Conservation (phyloP, 53 echinoderm and acorn worm genomes). For the Glandiceps talaboti region DNA sequence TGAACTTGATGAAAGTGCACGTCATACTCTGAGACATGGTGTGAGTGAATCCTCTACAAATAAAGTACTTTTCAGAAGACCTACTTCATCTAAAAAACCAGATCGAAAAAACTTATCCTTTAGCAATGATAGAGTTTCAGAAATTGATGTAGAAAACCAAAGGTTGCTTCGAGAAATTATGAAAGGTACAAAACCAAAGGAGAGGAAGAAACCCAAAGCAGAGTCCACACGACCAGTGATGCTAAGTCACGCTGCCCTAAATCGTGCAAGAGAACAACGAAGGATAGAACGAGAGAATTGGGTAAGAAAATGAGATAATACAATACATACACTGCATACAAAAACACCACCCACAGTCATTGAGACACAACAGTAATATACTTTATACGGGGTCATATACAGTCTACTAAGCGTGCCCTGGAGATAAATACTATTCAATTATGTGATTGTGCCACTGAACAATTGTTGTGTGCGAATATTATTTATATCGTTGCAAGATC, state of each 20-base stretch:
- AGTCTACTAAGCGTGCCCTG: no score
- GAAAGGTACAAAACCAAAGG: conserved; percentile 15
- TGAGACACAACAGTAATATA: no score
- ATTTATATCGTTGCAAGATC: no score
- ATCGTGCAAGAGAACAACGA: conserved; percentile 70
- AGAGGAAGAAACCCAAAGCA: not conserved
- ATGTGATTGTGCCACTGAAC: no score
- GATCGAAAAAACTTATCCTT: conserved; percentile 94
- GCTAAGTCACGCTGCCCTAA: conserved; percentile 68
- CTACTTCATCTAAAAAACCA: conserved; percentile 35
- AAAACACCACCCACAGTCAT: no score
- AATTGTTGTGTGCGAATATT: no score
- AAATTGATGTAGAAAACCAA: conserved; percentile 83
- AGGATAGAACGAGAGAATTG: conserved; percentile 85
- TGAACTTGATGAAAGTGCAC: conserved; percentile 60
- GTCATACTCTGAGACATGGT: conserved; percentile 11
- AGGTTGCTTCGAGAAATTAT: conserved; percentile 69
- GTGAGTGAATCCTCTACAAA: conserved; percentile 1
- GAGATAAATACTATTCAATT: no score
- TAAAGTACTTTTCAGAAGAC: conserved; percentile 10
- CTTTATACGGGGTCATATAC: no score
- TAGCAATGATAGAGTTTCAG: conserved; percentile 79
- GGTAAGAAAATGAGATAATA: no score
- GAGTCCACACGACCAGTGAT: not conserved
- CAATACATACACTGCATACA: no score